phyloP scores from a whole-genome alignment of 2,888 invertebrate genomes.

The Tachina grossa region DNA sequence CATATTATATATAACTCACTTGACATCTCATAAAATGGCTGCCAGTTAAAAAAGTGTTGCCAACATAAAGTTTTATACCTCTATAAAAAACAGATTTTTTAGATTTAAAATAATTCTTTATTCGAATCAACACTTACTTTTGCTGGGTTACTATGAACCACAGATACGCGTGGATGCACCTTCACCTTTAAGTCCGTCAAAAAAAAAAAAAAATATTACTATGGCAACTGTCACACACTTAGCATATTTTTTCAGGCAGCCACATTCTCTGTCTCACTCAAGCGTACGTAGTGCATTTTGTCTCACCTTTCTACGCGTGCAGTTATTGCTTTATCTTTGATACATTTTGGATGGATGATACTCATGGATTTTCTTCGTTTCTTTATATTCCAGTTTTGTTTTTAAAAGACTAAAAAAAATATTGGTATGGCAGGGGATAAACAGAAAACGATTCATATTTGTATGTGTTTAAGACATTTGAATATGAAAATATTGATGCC shows the following conservation, averaged over 20 bases:
- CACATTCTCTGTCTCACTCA: background rate
- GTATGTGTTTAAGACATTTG: background rate
- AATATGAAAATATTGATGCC: too few species aligned
- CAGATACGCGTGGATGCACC: constrained; percentile 7
- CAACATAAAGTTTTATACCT: too few species aligned
- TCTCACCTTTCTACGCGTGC: background rate
- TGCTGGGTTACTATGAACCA: background rate
- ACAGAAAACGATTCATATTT: constrained; percentile 20
- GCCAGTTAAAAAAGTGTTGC: too few species aligned
- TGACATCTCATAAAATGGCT: too few species aligned
- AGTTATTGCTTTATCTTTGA: constrained; percentile 1
- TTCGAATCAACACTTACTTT: background rate
- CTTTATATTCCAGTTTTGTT: background rate
- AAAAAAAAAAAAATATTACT: constrained; percentile 35
- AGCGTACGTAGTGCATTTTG: background rate
- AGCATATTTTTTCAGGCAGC: constrained; percentile 37
- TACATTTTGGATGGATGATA: constrained; percentile 22
- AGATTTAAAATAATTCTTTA: too few species aligned
- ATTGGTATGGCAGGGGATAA: background rate
- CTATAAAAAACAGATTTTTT: too few species aligned
- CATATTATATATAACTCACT: too few species aligned
- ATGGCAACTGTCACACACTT: constrained; percentile 53
- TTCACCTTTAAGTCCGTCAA: constrained; percentile 50
- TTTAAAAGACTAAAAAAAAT: background rate
- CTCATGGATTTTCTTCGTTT: background rate